Evolutionary conservation across 2,113 vertebrate species (phyloP), one percentile per base, ranked within the genome.

Genomic region (Oryzias woworae): DNA sequence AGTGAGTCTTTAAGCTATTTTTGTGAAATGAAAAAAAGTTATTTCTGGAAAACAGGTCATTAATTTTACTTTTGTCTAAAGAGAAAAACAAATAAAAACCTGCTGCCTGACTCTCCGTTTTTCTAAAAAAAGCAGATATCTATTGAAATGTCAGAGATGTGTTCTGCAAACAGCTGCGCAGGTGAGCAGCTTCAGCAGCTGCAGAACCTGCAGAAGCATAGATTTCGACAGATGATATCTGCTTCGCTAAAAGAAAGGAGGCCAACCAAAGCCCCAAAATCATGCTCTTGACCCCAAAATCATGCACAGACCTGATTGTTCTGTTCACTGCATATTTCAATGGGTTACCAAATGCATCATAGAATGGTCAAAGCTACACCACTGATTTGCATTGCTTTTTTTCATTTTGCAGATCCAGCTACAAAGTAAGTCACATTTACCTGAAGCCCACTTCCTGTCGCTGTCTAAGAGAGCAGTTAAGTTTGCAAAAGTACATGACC

Each of bases 281-380:
- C 41, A 6, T 36, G 10, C 2, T 4, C 31, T 48, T 12, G 3
- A 23, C n/a, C n/a, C n/a, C n/a, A n/a, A n/a, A n/a, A n/a, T n/a
- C n/a, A n/a, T n/a, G 2, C 53, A 44, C 52, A 17, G 22, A 41
- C 2, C 7, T 16, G 31, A 52, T 54, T 3, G 46, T 18, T 36
- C 10, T 2, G 8, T 12, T 2, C 36, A 2, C 24, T 26, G 22
- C 26, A 26, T 43, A 1, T 20, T 20, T 20, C 20, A 20, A 20
- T 20, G 20, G 20, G 20, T 20, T 20, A 20, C 0, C 17, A 42
- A 12, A 20, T 16, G 24, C 22, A 3, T 4, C 10, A 51, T 28
- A 23, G 4, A 77, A 74, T 69, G 66, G 75, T 77, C 54, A 48
- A 0, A 20, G 14, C 28, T 58, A 17, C 66, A 85, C 80, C 66